Conservation (phyloP, 30 jellyfish, hydroid and myxozoan species). For the Catostylus mosaicus region DNA sequence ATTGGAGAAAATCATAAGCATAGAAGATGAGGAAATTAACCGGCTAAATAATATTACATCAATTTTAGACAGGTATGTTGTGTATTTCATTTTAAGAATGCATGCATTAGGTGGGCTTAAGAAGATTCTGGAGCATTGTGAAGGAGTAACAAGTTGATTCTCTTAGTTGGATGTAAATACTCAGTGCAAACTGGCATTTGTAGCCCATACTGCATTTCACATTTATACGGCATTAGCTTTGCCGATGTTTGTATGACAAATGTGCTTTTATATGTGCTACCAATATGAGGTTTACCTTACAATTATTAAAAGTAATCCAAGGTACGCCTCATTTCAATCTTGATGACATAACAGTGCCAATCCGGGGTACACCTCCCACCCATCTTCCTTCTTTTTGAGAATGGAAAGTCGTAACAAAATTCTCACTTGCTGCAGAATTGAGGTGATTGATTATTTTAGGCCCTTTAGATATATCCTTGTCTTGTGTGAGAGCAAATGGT, state of each 20-base stretch:
- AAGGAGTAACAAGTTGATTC: not conserved
- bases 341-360: no score
- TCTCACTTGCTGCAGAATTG: no score
- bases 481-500: no score
- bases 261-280: no score
- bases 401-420: no score
- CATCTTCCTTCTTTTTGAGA: no score
- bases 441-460: no score
- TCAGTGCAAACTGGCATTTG: not conserved
- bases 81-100: not conserved
- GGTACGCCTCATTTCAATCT: no score
- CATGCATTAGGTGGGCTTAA: not conserved
- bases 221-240: not conserved
- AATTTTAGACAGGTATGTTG: constrained; percentile 75
- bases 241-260: not conserved
- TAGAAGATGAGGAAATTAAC: constrained; percentile 82
- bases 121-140: not conserved
- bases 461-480: no score
- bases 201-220: not conserved
- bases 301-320: no score
- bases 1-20: constrained; percentile 56
- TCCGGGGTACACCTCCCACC: no score
- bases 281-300: no score
- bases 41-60: constrained; percentile 61
- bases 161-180: not conserved